Evolutionary conservation across 2,888 invertebrate genomes (phyloP), one percentile per base, ranked within the genome.

Genomic region (Cephus sareptanus): DNA sequence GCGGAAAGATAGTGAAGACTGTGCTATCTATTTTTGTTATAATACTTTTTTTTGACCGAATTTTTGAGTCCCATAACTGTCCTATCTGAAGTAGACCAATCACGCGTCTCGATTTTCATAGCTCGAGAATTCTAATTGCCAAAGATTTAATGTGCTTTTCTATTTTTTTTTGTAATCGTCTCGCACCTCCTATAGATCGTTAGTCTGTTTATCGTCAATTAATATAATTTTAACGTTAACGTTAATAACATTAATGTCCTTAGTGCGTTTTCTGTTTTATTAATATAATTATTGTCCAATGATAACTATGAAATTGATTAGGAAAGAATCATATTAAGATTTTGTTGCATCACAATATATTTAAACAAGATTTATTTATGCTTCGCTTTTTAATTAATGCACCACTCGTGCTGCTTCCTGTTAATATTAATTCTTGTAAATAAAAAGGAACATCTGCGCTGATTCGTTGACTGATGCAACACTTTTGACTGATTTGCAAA

Each of bases 261-360:
- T 73, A 56, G n/a, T n/a, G 56, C 71, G 69, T 23, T 76, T 70
- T 70, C 69, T 37, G 69, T 76, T 11, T 76, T 69, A n/a, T 70
- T 76, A 34, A 70, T 76, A 69, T 70, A 33, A 73, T 73, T 73
- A 73, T 23, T 73, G 15, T 73, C 23, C 56, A 56, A 56, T 23
- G 56, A 56, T 56, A 56, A 23, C 1, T 23, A 15, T 40, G 6
- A 15, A 56, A 56, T 56, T 56, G 23, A 56, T 56, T 23, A 23
- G 23, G 6, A 56, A 56, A 56, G 56, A 56, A 56, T 56, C 56
- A 23, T 56, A 56, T 23, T 56, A 56, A 23, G 23, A 23, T 23
- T 56, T 56, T 56, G 56, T 56, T 15, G 56, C 56, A 56, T 56
- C 56, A 56, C 56, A 56, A 23, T 9, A 56, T 56, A 56, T 56